Evolutionary conservation across 2,888 invertebrate species (phyloP).

Genomic region (Hyles lineata): DNA sequence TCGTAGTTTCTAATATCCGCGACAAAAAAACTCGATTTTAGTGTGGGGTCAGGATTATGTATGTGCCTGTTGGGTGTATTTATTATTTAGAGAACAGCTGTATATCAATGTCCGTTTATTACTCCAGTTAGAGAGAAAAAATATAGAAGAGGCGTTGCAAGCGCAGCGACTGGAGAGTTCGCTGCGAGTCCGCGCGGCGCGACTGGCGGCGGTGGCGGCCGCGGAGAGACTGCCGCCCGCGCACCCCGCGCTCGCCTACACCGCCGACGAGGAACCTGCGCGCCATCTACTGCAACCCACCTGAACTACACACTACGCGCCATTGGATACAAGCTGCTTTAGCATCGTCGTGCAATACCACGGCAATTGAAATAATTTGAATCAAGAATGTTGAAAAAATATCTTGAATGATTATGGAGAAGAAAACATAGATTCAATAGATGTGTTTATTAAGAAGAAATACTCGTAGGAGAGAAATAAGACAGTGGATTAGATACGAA

Average conservation of each 20-base stretch:
- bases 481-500: conserved; percentile 68
- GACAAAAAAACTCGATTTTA: too few relatives aligned
- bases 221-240: conserved; percentile 57
- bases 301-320: conserved; percentile 33
- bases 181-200: conserved; percentile 64
- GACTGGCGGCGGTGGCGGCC: conserved; percentile 62
- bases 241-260: conserved; percentile 63
- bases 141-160: conserved; percentile 62
- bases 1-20: too few relatives aligned
- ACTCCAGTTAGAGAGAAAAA: conserved; percentile 69
- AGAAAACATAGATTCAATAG: too few relatives aligned
- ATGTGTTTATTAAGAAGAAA: conserved; percentile 19
- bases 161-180: conserved; percentile 62
- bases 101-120: background rate
- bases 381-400: too few relatives aligned
- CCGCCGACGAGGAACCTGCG: conserved; percentile 57
- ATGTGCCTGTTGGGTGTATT: too few relatives aligned
- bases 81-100: too few relatives aligned
- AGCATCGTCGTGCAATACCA: too few relatives aligned
- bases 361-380: background rate
- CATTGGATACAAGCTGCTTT: background rate
- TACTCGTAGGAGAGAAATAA: conserved; percentile 45
- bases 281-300: conserved; percentile 53
- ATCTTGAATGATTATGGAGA: too few relatives aligned
- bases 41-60: too few relatives aligned